Evolutionary conservation across 2,113 vertebrate species (phyloP).

Genomic region (Dicaeum eximium): DNA sequence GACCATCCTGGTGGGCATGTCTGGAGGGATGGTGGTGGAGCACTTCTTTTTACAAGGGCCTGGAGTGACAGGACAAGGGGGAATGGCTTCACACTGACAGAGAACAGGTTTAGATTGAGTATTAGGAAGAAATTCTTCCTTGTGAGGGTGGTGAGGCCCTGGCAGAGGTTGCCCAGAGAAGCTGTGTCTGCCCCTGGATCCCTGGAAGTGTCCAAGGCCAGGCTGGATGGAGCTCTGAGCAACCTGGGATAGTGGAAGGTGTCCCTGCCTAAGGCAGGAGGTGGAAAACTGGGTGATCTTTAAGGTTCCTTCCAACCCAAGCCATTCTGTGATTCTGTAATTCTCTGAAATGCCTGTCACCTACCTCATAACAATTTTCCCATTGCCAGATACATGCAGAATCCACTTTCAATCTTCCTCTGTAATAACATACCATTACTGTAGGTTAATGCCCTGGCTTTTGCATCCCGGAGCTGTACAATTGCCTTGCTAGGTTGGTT

Average conservation of each 20-base stretch:
- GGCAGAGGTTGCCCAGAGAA: background rate
- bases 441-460: background rate
- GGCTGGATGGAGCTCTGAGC: rapidly evolving
- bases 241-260: background rate
- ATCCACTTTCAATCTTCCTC: background rate
- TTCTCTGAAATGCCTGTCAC: background rate
- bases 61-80: background rate
- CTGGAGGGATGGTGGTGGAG: background rate
- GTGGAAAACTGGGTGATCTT: background rate
- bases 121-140: background rate
- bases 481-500: background rate
- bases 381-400: background rate
- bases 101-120: background rate
- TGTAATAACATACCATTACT: background rate
- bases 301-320: background rate
- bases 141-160: background rate
- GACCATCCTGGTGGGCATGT: background rate
- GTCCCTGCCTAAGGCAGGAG: background rate
- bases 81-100: background rate
- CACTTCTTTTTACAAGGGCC: background rate
- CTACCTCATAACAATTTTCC: background rate
- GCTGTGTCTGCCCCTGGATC: background rate
- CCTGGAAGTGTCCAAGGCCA: background rate
- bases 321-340: background rate
- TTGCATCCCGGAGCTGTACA: background rate